These are phyloP conservation scores for Oreochromis spilurus DNA, from an alignment of 2,113 vertebrate species.

Conservation along the genomic window DNA sequence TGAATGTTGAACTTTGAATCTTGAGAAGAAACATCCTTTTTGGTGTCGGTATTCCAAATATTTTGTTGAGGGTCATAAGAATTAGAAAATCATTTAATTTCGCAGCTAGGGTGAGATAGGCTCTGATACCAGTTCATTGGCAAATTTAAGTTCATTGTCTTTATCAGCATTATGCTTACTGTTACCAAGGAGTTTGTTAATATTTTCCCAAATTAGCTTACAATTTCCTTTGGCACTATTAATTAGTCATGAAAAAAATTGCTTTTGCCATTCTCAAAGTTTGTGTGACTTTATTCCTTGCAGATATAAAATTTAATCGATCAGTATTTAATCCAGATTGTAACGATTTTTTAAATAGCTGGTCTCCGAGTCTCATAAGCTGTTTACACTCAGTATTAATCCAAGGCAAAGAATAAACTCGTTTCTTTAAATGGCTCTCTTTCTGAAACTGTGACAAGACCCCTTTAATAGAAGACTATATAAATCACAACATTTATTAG, in stretches of 20 bases:
- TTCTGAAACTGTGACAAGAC: neutral
- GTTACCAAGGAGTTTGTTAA: neutral
- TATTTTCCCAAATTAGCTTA: neutral
- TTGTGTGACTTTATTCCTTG: accelerated
- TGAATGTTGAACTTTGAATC: neutral
- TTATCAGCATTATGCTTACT: neutral
- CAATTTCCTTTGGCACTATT: accelerated
- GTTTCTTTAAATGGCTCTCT: neutral
- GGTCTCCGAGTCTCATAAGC: accelerated
- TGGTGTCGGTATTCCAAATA: too few relatives aligned
- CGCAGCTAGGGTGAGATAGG: accelerated
- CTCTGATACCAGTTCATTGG: neutral
- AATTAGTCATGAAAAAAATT: neutral
- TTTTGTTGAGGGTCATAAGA: too few relatives aligned
- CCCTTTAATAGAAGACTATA: neutral
- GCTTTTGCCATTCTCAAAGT: neutral
- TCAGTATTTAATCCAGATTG: neutral
- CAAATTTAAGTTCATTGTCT: neutral
- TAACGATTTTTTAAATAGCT: neutral
- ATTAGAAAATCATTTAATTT: neutral
- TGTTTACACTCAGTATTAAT: neutral
- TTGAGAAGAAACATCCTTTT: accelerated
- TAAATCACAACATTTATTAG: neutral
- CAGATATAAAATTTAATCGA: neutral
- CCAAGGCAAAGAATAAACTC: neutral